Conservation (phyloP, 2,888 invertebrate species). For the Erebia epiphron region DNA sequence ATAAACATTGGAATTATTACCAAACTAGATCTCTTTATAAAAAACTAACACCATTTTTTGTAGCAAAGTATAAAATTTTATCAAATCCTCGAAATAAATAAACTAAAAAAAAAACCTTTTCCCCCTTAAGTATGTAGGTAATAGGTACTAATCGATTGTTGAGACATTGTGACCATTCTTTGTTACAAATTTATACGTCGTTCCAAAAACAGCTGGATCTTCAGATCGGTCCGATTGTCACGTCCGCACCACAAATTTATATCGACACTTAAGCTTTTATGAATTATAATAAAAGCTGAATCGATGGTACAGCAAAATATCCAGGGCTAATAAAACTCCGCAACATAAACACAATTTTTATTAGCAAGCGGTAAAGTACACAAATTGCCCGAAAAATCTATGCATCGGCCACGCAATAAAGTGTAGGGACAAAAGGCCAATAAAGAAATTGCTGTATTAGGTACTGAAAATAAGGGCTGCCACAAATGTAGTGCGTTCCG, state of each 20-base stretch:
- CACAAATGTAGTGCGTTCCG: constrained; percentile 77
- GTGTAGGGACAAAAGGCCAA: constrained; percentile 68
- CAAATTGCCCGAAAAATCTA: constrained; percentile 72
- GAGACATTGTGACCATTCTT: constrained; percentile 31
- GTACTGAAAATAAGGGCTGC: constrained; percentile 78
- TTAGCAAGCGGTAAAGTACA: constrained; percentile 67
- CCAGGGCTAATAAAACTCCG: constrained; percentile 63
- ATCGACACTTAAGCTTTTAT: constrained; percentile 56
- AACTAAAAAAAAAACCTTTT: neutral
- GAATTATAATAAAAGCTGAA: constrained; percentile 65
- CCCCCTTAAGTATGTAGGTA: neutral
- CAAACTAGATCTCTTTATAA: no score
- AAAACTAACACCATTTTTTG: no score
- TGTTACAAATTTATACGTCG: constrained; percentile 27
- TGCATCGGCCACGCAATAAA: constrained; percentile 68
- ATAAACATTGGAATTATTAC: no score
- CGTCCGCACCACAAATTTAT: constrained; percentile 44
- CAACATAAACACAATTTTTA: constrained; percentile 71
- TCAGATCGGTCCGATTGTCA: constrained; percentile 42
- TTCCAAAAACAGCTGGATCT: constrained; percentile 34
- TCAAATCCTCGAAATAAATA: constrained; percentile 5
- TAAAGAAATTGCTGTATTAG: constrained; percentile 76
- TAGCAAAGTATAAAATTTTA: neutral
- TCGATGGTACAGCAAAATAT: constrained; percentile 67
- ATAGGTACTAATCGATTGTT: constrained; percentile 1